These are phyloP conservation scores for Oreochromis tanganicae DNA, from an alignment of 2,113 vertebrate species.

Conservation along the genomic window DNA sequence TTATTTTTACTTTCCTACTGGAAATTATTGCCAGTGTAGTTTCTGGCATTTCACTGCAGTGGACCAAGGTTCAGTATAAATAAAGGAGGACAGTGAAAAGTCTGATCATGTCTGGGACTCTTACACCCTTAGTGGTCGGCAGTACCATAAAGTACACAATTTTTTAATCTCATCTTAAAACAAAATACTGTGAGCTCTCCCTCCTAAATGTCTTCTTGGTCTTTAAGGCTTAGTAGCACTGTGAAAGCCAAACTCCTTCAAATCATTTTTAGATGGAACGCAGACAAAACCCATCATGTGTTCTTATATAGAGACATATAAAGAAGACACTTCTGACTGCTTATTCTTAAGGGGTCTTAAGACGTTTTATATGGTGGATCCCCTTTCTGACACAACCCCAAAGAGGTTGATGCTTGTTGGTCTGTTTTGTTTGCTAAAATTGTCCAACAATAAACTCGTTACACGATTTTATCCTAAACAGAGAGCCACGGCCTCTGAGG, in stretches of 20 bases:
- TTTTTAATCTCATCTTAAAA: not conserved
- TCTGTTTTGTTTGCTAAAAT: not conserved
- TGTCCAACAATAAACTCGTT: not conserved
- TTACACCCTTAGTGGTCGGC: not conserved
- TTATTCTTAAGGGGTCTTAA: not conserved
- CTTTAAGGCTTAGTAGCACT: not conserved
- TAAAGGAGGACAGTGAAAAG: not conserved
- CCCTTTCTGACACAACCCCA: not conserved
- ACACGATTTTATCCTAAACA: not conserved
- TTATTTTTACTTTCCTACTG: not conserved
- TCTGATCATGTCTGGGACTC: not conserved
- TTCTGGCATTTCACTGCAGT: not conserved
- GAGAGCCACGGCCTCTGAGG: not conserved
- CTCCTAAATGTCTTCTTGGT: not conserved
- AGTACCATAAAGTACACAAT: not conserved
- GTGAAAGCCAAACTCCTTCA: conserved; percentile 13
- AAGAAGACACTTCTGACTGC: not conserved
- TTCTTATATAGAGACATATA: not conserved
- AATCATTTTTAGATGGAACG: not conserved
- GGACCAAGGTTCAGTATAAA: not conserved
- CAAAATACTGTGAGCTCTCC: not conserved
- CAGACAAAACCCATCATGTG: not conserved
- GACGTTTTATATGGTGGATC: not conserved
- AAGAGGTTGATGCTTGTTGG: not conserved
- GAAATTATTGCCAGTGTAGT: not conserved